These are phyloP conservation scores for Cartodere bifasciata DNA, from an alignment of 2,888 invertebrate genomes.

Conservation along the genomic window DNA sequence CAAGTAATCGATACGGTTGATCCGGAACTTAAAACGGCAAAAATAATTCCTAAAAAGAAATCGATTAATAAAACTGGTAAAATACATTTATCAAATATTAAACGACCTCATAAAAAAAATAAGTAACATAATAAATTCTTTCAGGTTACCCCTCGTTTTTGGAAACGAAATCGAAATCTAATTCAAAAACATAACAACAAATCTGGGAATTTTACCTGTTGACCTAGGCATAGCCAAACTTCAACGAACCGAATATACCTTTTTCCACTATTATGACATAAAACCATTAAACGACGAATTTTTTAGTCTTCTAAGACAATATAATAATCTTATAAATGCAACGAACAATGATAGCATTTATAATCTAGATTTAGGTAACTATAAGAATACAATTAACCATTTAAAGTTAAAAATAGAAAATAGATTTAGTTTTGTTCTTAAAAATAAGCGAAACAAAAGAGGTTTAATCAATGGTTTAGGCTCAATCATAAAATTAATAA, in stretches of 20 bases:
- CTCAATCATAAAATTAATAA: not conserved
- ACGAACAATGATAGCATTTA: too few relatives aligned
- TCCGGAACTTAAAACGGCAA: conserved; percentile 1
- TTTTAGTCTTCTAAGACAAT: too few relatives aligned
- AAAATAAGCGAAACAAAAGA: not conserved
- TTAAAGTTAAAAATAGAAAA: not conserved
- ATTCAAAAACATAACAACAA: conserved; percentile 4
- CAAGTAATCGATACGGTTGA: not conserved
- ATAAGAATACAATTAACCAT: not conserved
- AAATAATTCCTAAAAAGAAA: not conserved
- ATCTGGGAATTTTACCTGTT: conserved; percentile 8
- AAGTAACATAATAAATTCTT: not conserved
- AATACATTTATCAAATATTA: conserved; percentile 1
- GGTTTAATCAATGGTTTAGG: not conserved
- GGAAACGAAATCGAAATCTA: not conserved
- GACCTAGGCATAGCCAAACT: conserved; percentile 8
- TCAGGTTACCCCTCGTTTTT: too few relatives aligned
- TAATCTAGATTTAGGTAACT: not conserved
- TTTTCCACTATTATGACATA: too few relatives aligned
- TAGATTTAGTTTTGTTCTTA: not conserved
- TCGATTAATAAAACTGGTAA: not conserved
- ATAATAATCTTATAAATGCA: too few relatives aligned
- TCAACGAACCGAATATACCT: conserved; percentile 3
- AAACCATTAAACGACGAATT: too few relatives aligned
- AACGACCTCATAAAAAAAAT: not conserved